These are phyloP conservation scores for Xestoiulus laeticollis DNA, from an alignment of 2,888 invertebrate species.

Conservation along the genomic window DNA sequence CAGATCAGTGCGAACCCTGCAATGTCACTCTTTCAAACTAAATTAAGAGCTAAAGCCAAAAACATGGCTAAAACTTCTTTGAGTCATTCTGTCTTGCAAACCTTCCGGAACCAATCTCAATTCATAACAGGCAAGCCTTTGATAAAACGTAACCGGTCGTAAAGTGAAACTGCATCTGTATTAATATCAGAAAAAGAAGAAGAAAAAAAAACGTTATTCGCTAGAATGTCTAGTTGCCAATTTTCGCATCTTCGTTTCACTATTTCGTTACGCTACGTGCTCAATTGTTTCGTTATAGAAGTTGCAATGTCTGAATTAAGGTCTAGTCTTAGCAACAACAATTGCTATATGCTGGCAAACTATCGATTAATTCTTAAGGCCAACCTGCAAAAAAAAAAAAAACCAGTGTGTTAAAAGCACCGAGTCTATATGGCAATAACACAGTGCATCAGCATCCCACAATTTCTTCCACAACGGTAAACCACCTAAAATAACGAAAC, in stretches of 20 bases:
- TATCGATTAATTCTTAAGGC: slow-evolving; percentile 29
- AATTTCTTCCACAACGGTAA: neutral
- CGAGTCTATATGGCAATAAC: neutral
- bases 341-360: neutral
- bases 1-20: too few species aligned
- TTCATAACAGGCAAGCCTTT: neutral
- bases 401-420: neutral
- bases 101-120: slow-evolving; percentile 11
- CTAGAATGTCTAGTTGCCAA: neutral
- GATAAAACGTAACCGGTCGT: neutral
- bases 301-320: neutral
- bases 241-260: slow-evolving; percentile 21
- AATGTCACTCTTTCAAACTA: neutral
- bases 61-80: neutral
- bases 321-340: slow-evolving; percentile 15
- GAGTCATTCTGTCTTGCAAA: neutral
- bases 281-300: neutral
- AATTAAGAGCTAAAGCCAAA: neutral
- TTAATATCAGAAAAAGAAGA: neutral
- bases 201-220: neutral
- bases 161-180: neutral
- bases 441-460: neutral
- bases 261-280: slow-evolving; percentile 11
- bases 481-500: neutral
- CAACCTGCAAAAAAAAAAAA: neutral